Evolutionary conservation across 1,140 invertebrate genomes (phyloP), one percentile per base, ranked within the genome.

Genomic region (Drosophila kanapiae): DNA sequence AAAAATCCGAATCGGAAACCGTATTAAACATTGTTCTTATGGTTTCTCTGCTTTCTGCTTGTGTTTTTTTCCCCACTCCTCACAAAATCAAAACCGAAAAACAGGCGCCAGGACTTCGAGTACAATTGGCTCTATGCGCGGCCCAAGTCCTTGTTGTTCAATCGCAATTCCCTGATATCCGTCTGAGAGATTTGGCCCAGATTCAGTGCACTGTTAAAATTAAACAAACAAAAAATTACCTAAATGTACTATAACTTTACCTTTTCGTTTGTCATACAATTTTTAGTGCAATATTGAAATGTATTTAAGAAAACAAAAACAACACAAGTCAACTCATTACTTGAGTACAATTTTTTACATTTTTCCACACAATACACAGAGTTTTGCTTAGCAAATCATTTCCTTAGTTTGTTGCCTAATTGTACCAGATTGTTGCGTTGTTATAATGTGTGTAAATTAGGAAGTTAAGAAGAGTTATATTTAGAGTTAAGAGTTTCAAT

Each of bases 111-210:
- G 86, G 91, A 92, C 78, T 83, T 87, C 53, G 91, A 92, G 59
- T 92, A 92, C 86, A 87, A 86, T 80, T 92, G 91, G 91, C 88
- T 92, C 59, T 92, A 91, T 79, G 88, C 85, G 61, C 82, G 91
- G 72, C 91, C 91, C 64, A 92, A 92, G 86, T 92, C 91, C 64
- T 78, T 92, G 31, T 59, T 92, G 74, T 80, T 91, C 48, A 92
- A 87, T 85, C 91, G 91, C 68, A 92, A 91, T 70, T 91, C 91
- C 54, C 80, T 91, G 38, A 80, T 92, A 75, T 91, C 76, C 49
- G 82, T 92, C 76, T 92, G 72, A 92, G 37, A 42, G 49, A 67
- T 31, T 48, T 14, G 42, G 40, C 35, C 11, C 33, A 16, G 13
- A 70, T 35, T 23, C 51, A 38, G 53, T 8, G 49, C 40, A 16